Evolutionary conservation across 2,113 vertebrate genomes (phyloP).

Genomic region (Gavialis gangeticus): DNA sequence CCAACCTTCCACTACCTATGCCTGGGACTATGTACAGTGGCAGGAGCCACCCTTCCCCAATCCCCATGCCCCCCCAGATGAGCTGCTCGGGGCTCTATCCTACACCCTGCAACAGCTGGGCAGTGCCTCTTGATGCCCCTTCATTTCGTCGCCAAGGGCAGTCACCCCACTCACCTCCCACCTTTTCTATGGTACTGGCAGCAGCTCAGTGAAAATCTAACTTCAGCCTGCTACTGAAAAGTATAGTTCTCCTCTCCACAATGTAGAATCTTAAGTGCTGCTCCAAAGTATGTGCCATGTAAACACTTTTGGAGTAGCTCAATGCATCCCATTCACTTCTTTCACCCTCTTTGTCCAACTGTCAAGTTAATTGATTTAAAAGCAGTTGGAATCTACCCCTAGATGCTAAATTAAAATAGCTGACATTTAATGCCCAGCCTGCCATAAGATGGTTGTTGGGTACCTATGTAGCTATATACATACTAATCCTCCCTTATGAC

Average conservation of each 20-base stretch:
- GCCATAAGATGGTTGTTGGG: rapidly evolving
- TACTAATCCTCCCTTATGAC: rapidly evolving
- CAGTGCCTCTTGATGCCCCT: too few relatives aligned
- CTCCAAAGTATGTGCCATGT: neutral
- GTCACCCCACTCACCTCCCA: rapidly evolving
- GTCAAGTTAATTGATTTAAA: neutral
- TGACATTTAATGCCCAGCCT: neutral
- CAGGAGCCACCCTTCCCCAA: too few relatives aligned
- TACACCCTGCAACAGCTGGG: too few relatives aligned
- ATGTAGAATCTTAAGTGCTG: neutral
- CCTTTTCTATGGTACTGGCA: neutral
- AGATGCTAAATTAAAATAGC: neutral
- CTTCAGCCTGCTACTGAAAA: neutral
- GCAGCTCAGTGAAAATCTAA: neutral
- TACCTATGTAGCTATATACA: rapidly evolving
- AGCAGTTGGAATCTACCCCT: neutral
- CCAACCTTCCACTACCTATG: too few relatives aligned
- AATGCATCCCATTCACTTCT: neutral
- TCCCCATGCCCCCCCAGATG: too few relatives aligned
- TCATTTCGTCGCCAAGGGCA: neutral
- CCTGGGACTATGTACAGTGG: too few relatives aligned
- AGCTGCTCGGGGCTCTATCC: too few relatives aligned
- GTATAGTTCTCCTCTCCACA: neutral
- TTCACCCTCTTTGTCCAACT: neutral
- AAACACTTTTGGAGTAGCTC: neutral